These are phyloP conservation scores for Leiothrix lutea DNA, from an alignment of 2,113 vertebrate genomes.

Conservation along the genomic window DNA sequence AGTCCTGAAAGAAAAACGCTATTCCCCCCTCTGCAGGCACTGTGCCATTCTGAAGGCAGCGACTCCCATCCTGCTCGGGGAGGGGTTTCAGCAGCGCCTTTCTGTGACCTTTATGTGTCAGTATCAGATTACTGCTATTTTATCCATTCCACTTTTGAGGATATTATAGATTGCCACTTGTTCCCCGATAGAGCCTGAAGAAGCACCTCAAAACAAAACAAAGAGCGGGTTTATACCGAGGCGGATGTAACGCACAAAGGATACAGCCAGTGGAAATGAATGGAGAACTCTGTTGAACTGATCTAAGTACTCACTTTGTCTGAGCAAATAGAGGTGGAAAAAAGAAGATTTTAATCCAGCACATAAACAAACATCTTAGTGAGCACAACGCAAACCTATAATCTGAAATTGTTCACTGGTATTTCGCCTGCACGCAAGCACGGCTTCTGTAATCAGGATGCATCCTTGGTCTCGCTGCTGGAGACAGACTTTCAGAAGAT, in stretches of 20 bases:
- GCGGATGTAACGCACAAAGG: neutral
- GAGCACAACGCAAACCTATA: neutral
- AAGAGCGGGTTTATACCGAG: neutral
- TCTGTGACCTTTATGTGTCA: constrained; percentile 13
- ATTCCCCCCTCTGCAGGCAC: neutral
- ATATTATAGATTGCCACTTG: constrained; percentile 11
- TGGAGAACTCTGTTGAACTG: neutral
- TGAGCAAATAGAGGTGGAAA: neutral
- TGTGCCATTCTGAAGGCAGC: neutral
- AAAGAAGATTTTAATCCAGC: neutral
- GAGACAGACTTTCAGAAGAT: constrained; percentile 23
- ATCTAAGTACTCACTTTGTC: neutral
- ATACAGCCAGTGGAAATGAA: constrained; percentile 7
- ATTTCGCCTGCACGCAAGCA: neutral
- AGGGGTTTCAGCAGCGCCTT: neutral
- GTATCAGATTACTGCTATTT: constrained; percentile 31
- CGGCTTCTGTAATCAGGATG: neutral
- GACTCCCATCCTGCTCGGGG: neutral
- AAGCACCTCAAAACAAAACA: constrained; percentile 34
- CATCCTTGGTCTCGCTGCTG: neutral
- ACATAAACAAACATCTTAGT: neutral
- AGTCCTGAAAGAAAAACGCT: neutral
- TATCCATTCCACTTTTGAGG: constrained; percentile 2
- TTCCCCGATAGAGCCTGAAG: neutral
- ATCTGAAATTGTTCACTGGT: neutral